Percentiles rank a stretch among this genome's conserved stretches.
phyloP scores from a whole-genome alignment of 2,113 vertebrate genomes.

The Anhinga anhinga region DNA sequence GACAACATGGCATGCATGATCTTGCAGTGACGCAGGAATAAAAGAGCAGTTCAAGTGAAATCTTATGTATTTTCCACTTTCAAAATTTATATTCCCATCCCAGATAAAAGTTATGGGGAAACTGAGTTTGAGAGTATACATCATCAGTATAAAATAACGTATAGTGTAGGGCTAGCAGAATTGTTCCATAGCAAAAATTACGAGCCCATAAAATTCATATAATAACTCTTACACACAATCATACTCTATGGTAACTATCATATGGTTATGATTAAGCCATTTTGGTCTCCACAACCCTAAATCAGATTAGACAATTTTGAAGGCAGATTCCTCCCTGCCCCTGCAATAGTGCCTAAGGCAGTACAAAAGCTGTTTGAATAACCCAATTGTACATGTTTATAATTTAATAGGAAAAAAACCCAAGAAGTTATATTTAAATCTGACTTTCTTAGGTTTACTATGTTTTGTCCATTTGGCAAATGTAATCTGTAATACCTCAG shows the following conservation, averaged over 20 bases:
- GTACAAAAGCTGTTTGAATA: background rate
- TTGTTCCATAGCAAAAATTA: background rate
- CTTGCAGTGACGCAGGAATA: background rate
- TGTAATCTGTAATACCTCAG: background rate
- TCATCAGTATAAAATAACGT: background rate
- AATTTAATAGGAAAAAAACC: fast-evolving
- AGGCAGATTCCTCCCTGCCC: background rate
- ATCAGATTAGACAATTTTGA: background rate
- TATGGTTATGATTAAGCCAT: background rate
- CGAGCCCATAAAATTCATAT: background rate
- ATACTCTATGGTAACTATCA: background rate
- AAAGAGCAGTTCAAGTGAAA: background rate
- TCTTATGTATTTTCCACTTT: background rate
- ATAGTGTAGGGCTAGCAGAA: background rate
- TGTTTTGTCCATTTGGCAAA: background rate
- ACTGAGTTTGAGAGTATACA: background rate
- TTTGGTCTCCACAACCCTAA: background rate
- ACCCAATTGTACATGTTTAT: background rate
- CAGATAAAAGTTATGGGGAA: background rate
- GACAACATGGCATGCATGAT: fast-evolving
- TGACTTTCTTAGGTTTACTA: background rate
- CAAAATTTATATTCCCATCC: background rate
- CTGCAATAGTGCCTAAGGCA: background rate
- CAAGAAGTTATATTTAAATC: background rate
- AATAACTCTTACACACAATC: background rate